Evolutionary conservation across 1,140 invertebrate species (phyloP).

Genomic region (Pinna nobilis): DNA sequence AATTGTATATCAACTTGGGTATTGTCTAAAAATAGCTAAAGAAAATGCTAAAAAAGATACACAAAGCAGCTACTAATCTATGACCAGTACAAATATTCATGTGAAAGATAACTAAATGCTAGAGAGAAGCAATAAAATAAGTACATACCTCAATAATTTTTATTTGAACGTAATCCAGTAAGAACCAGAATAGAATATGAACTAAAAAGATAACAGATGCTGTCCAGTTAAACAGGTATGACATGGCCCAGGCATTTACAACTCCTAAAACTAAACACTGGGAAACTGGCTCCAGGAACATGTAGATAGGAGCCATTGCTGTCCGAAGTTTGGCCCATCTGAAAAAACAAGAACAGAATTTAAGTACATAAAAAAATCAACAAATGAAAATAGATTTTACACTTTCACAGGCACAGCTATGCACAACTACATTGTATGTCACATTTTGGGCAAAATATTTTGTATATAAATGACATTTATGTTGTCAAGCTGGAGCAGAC

Average conservation of each 20-base stretch:
- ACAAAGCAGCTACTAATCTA: not conserved
- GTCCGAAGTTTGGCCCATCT: slow-evolving; percentile 97
- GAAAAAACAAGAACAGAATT: slow-evolving; percentile 51
- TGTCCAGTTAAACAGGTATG: slow-evolving; percentile 89
- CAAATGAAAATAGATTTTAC: no score
- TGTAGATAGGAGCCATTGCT: slow-evolving; percentile 94
- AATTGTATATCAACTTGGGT: no score
- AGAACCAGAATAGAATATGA: slow-evolving; percentile 96
- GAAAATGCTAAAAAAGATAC: slow-evolving; percentile 44
- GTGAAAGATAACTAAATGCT: not conserved
- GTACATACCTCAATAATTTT: slow-evolving; percentile 86
- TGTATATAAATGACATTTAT: not conserved
- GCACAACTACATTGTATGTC: not conserved
- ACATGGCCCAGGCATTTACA: slow-evolving; percentile 85
- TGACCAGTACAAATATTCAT: not conserved
- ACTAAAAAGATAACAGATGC: slow-evolving; percentile 92
- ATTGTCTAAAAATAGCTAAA: no score
- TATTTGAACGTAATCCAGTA: slow-evolving; percentile 95
- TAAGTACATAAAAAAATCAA: no score
- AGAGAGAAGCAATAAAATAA: not conserved
- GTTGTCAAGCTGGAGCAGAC: no score
- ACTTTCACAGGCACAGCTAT: not conserved
- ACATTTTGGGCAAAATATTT: not conserved
- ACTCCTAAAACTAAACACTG: slow-evolving; percentile 93
- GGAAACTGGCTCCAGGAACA: slow-evolving; percentile 93